Evolutionary conservation across 2,113 vertebrate genomes (phyloP).

Genomic region (Poeciliopsis turrubarensis): DNA sequence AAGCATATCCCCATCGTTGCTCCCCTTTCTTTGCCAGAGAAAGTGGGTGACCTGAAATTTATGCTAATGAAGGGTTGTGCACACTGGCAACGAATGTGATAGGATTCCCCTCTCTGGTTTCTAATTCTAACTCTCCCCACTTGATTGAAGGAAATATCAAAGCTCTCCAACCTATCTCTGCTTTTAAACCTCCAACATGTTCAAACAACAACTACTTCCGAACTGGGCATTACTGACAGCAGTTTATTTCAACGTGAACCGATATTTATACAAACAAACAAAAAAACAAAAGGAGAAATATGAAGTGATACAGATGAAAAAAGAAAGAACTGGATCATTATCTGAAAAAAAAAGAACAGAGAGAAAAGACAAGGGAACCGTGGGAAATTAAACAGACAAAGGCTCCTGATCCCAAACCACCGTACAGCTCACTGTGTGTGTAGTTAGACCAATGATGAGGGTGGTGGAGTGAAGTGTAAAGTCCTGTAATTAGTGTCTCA

Average conservation of each 20-base stretch:
- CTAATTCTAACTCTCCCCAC: constrained; percentile 19
- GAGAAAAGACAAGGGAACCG: not conserved
- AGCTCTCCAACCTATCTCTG: constrained; percentile 1
- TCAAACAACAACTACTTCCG: constrained; percentile 19
- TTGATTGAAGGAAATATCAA: constrained; percentile 36
- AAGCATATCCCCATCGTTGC: constrained; percentile 59
- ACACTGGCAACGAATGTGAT: constrained; percentile 60
- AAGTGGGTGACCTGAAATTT: constrained; percentile 80
- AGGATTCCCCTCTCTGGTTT: constrained; percentile 69
- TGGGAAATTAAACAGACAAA: constrained; percentile 6
- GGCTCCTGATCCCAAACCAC: constrained; percentile 37
- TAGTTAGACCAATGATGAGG: constrained; percentile 54
- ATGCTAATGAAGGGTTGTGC: constrained; percentile 74
- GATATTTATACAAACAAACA: constrained; percentile 3
- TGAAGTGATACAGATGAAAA: not conserved
- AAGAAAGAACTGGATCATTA: not conserved
- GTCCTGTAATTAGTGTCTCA: constrained; percentile 76
- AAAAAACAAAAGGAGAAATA: not conserved
- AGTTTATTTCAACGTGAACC: not conserved
- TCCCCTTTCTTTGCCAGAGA: constrained; percentile 68
- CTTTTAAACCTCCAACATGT: constrained; percentile 13
- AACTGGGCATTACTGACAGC: constrained; percentile 41
- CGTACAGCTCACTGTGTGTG: constrained; percentile 8
- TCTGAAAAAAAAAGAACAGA: not conserved
- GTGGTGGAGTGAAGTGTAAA: constrained; percentile 71